Conservation (phyloP, 2,797 vertebrate genomes). For the Phataginus tetradactyla region DNA sequence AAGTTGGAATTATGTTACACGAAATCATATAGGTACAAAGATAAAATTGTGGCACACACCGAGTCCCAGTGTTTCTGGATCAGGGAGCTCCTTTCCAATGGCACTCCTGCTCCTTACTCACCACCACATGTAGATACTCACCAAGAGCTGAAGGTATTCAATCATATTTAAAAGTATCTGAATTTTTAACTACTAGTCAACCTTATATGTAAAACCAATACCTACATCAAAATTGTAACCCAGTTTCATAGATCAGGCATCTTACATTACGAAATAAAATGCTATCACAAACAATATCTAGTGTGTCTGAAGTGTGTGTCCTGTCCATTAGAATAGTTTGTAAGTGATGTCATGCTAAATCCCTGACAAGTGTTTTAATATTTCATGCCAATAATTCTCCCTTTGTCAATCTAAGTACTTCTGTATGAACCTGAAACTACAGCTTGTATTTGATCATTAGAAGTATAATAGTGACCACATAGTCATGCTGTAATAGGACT, state of each 20-base stretch:
- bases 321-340: constrained; percentile 70
- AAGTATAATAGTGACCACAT: constrained; percentile 60
- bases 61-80: not conserved
- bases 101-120: not conserved
- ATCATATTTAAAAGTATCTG: not conserved
- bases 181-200: constrained; percentile 18
- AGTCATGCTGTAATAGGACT: constrained; percentile 51
- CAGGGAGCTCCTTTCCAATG: not conserved
- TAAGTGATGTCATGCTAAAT: constrained; percentile 66
- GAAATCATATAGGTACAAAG: not conserved
- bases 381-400: constrained; percentile 73
- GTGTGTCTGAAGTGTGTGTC: constrained; percentile 61
- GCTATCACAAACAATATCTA: constrained; percentile 70
- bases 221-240: constrained; percentile 51
- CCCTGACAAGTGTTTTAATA: constrained; percentile 80
- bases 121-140: not conserved
- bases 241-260: constrained; percentile 64
- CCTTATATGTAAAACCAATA: not conserved
- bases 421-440: constrained; percentile 64
- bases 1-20: not conserved
- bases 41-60: not conserved
- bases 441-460: constrained; percentile 63
- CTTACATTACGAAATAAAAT: constrained; percentile 67
- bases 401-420: constrained; percentile 63
- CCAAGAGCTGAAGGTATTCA: not conserved